phyloP scores from a whole-genome alignment of 2,797 vertebrate genomes.

The Phylloscopus collybita region DNA sequence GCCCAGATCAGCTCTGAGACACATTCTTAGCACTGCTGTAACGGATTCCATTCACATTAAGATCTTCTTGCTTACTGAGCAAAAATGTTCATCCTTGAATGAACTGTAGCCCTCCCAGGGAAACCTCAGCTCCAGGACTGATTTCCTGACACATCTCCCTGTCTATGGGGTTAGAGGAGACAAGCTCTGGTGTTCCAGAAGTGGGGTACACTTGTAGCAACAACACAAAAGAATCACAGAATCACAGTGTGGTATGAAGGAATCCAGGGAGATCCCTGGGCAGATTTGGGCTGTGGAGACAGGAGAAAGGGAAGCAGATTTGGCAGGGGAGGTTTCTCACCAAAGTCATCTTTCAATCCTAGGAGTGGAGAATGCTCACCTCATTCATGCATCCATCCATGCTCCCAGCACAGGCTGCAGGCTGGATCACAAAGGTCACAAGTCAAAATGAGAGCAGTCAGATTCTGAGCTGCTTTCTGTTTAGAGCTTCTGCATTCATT shows the following conservation, averaged over 20 bases:
- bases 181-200: neutral
- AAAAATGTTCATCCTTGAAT: neutral
- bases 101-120: neutral
- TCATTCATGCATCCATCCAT: neutral
- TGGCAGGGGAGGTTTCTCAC: neutral
- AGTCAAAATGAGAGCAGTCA: neutral
- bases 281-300: neutral
- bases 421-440: neutral
- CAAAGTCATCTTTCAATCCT: neutral
- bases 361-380: neutral
- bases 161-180: neutral
- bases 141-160: neutral
- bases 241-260: accelerated
- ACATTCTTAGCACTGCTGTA: neutral
- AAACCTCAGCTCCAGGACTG: neutral
- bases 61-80: neutral
- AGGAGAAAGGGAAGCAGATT: neutral
- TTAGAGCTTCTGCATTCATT: neutral
- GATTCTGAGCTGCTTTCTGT: neutral
- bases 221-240: neutral
- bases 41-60: neutral
- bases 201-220: neutral
- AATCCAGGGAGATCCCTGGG: neutral
- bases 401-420: neutral
- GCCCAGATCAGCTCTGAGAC: neutral